Conservation (phyloP, 1,140 invertebrate genomes). For the Drosophila sucinea region DNA sequence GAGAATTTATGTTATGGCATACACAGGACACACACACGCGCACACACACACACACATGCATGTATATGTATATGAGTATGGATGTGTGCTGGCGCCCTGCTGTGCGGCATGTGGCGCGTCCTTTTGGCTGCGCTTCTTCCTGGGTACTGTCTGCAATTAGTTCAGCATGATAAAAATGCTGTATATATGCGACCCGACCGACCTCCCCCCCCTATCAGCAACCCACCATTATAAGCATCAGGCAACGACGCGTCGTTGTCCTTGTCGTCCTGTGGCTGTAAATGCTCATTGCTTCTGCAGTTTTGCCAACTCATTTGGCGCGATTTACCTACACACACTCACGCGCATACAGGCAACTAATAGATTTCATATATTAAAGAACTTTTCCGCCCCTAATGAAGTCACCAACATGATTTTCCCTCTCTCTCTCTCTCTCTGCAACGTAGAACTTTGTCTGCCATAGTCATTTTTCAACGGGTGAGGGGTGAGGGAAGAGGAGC, state of each 20-base stretch:
- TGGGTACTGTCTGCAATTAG: conserved; percentile 60
- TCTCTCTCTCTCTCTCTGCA: neutral
- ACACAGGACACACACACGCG: conserved; percentile 30
- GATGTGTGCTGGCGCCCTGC: conserved; percentile 42
- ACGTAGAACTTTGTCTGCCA: conserved; percentile 42
- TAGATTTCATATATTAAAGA: conserved; percentile 30
- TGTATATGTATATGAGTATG: conserved; percentile 12
- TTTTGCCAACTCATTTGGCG: conserved; percentile 66
- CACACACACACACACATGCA: conserved; percentile 20
- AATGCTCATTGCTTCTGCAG: conserved; percentile 43
- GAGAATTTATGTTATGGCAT: conserved; percentile 75
- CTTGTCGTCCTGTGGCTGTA: conserved; percentile 26
- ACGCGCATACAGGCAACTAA: conserved; percentile 29
- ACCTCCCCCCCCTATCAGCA: neutral
- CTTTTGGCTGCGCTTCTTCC: conserved; percentile 16
- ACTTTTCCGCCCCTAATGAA: conserved; percentile 45
- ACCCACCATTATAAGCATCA: conserved; percentile 11
- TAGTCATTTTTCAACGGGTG: conserved; percentile 22
- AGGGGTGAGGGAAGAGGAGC: neutral
- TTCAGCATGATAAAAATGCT: conserved; percentile 73
- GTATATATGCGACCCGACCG: conserved; percentile 12
- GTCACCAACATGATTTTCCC: conserved; percentile 36
- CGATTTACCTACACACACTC: conserved; percentile 56
- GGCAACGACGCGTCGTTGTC: neutral
- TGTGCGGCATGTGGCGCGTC: conserved; percentile 35